These are phyloP conservation scores for Caenorhabditis sp. DNA, from an alignment of 2,888 invertebrate genomes.

Conservation along the genomic window DNA sequence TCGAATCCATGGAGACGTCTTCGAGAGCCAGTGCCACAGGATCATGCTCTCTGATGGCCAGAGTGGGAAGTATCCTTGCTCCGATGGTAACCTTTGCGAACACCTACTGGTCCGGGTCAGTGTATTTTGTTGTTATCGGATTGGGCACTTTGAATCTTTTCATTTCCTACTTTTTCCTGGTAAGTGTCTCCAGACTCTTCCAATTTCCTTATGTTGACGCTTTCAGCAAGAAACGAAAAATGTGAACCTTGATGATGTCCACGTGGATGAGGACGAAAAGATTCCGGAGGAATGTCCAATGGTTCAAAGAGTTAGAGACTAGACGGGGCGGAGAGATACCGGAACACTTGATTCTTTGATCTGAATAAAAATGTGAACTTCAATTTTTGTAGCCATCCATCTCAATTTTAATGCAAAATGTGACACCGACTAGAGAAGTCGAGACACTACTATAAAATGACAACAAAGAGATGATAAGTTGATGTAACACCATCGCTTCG, in stretches of 20 bases:
- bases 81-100: conserved; percentile 71
- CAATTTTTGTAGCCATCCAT: neutral
- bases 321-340: neutral
- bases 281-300: conserved; percentile 36
- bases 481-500: neutral
- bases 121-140: conserved; percentile 72
- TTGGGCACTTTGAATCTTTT: conserved; percentile 71
- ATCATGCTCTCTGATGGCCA: conserved; percentile 74
- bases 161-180: conserved; percentile 66
- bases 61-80: conserved; percentile 76
- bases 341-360: neutral
- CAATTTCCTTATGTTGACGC: too few species aligned
- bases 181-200: too few species aligned
- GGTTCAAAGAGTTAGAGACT: conserved; percentile 32
- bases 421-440: conserved; percentile 1
- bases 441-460: neutral
- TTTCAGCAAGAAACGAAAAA: conserved; percentile 56
- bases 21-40: conserved; percentile 74
- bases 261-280: conserved; percentile 21
- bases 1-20: conserved; percentile 76
- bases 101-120: conserved; percentile 72
- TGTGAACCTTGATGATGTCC: conserved; percentile 53
- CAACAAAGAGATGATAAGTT: neutral
- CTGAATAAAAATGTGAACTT: neutral
- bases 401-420: neutral